phyloP scores from a whole-genome alignment of 2,888 invertebrate genomes.

The Argynnis bischoffii region DNA sequence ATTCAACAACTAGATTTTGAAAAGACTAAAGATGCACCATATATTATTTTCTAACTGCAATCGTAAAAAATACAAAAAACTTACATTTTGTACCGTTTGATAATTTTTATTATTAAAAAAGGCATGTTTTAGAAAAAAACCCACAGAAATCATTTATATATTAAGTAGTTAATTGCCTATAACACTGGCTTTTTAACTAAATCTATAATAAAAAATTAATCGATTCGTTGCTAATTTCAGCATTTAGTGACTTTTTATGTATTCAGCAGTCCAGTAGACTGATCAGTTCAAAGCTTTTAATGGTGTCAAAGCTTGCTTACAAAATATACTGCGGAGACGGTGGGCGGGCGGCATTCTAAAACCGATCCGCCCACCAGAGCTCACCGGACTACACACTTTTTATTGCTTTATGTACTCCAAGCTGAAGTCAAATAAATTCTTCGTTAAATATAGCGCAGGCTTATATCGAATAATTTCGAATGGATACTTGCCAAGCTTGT shows the following conservation, averaged over 20 bases:
- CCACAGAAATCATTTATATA: no score
- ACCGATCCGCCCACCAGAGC: slow-evolving; percentile 44
- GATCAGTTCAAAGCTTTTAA: slow-evolving; percentile 5
- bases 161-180: no score
- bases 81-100: no score
- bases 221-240: no score
- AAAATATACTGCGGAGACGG: slow-evolving; percentile 30
- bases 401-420: slow-evolving; percentile 16
- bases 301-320: slow-evolving; percentile 20
- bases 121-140: no score
- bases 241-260: neutral
- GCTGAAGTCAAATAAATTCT: slow-evolving; percentile 12
- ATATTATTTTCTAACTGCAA: neutral
- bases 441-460: neutral
- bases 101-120: no score
- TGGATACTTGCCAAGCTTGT: slow-evolving; percentile 14
- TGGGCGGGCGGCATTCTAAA: slow-evolving; percentile 50
- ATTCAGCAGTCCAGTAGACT: neutral
- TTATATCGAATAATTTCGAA: slow-evolving; percentile 1
- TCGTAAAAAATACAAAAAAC: no score
- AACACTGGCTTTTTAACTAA: no score
- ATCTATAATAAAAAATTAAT: no score
- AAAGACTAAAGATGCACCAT: neutral
- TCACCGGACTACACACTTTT: slow-evolving; percentile 29
- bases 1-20: no score